Evolutionary conservation across 2,888 invertebrate species (phyloP).

Genomic region (Drosophila subsilvestris): DNA sequence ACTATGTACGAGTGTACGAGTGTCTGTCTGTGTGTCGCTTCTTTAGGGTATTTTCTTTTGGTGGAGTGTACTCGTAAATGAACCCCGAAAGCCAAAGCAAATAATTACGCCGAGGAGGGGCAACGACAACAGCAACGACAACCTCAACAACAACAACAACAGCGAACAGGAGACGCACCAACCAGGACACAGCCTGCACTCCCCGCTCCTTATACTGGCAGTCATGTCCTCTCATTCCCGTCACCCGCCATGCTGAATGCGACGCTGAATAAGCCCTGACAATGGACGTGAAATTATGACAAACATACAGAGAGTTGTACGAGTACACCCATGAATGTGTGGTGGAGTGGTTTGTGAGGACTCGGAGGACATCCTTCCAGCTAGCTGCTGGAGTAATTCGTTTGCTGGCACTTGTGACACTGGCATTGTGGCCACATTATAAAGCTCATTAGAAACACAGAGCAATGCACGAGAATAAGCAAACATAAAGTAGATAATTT

Average conservation of each 20-base stretch:
- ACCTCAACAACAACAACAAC: slow-evolving; percentile 5
- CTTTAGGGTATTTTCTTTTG: slow-evolving; percentile 50
- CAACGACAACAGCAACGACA: neutral
- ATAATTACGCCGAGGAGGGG: slow-evolving; percentile 64
- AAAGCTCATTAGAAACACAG: slow-evolving; percentile 66
- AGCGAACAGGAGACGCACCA: slow-evolving; percentile 50
- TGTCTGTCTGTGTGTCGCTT: slow-evolving; percentile 24
- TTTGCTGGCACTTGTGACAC: slow-evolving; percentile 72
- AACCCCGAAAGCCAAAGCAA: slow-evolving; percentile 79
- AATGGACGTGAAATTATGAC: slow-evolving; percentile 66
- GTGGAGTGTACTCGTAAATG: slow-evolving; percentile 48
- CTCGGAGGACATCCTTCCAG: slow-evolving; percentile 25
- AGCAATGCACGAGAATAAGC: neutral
- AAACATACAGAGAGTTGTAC: slow-evolving; percentile 21
- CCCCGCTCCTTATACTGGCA: slow-evolving; percentile 26
- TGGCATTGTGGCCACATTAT: slow-evolving; percentile 63
- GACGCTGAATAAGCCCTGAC: slow-evolving; percentile 74
- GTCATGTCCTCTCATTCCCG: neutral
- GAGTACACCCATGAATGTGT: slow-evolving; percentile 39
- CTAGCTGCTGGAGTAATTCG: slow-evolving; percentile 40
- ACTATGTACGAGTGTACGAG: slow-evolving; percentile 8
- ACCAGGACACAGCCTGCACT: slow-evolving; percentile 55
- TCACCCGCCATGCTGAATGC: slow-evolving; percentile 59
- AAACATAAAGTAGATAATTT: neutral
- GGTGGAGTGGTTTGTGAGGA: slow-evolving; percentile 13